Evolutionary conservation across 2,888 invertebrate species (phyloP).

Genomic region (Galeopsomyia nigrocyanea): DNA sequence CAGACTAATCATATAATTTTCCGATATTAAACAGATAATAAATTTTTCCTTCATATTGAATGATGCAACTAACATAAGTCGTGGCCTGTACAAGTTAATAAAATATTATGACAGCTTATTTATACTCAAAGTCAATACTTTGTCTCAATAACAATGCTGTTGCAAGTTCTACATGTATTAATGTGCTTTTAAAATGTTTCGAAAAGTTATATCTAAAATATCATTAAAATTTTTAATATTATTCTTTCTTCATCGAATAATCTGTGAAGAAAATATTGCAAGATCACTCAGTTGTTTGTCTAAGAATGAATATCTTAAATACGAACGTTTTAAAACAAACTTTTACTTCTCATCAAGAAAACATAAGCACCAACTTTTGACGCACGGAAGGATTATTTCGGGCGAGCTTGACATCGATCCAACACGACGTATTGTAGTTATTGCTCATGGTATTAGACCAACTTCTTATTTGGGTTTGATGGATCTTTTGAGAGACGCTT

Average conservation of each 20-base stretch:
- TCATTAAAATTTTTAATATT: not conserved
- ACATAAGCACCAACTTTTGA: not conserved
- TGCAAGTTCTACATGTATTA: too few relatives aligned
- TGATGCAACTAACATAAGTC: too few relatives aligned
- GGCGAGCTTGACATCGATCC: conserved; percentile 16
- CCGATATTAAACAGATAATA: too few relatives aligned
- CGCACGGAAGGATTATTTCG: not conserved
- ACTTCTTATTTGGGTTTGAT: not conserved
- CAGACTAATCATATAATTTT: too few relatives aligned
- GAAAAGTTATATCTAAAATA: not conserved
- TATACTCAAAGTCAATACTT: too few relatives aligned
- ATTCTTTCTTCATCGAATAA: not conserved
- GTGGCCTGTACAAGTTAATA: too few relatives aligned
- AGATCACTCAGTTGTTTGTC: conserved; percentile 18
- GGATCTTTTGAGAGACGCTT: not conserved
- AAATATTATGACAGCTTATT: too few relatives aligned
- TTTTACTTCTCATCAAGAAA: conserved; percentile 19
- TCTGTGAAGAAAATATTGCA: not conserved
- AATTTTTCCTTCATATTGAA: too few relatives aligned
- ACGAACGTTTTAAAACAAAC: not conserved
- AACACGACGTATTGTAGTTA: not conserved
- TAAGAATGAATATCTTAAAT: not conserved
- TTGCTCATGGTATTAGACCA: conserved; percentile 20
- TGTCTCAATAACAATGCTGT: too few relatives aligned
- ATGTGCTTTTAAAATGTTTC: too few relatives aligned